Evolutionary conservation across 1,140 invertebrate genomes (phyloP).

Genomic region (Papilio polyxenes): DNA sequence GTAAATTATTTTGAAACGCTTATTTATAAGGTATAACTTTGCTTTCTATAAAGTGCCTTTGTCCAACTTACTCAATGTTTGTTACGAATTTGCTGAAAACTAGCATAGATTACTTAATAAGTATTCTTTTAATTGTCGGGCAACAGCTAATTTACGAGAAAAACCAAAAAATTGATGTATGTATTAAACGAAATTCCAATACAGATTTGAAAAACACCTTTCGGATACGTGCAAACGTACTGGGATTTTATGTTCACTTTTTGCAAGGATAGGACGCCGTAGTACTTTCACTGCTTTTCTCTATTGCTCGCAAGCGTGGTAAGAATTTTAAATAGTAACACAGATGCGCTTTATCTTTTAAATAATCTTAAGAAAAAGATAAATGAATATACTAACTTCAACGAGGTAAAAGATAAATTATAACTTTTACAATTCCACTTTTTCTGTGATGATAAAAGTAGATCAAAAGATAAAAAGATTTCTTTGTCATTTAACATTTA

Average conservation of each 20-base stretch:
- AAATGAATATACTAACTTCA: background rate
- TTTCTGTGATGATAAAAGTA: background rate
- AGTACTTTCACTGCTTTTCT: conserved; percentile 10
- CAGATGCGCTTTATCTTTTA: conserved; percentile 18
- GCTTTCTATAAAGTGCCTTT: no score
- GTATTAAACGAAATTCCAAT: background rate
- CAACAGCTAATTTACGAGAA: no score
- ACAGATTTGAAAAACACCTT: background rate
- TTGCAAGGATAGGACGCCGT: conserved; percentile 2
- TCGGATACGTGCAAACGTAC: background rate
- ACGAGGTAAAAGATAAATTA: background rate
- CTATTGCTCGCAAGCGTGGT: background rate
- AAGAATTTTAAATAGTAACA: conserved; percentile 17
- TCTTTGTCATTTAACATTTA: background rate
- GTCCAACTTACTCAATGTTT: no score
- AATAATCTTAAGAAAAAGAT: background rate
- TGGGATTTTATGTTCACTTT: conserved; percentile 18
- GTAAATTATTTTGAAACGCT: no score
- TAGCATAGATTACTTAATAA: no score
- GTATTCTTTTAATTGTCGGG: no score
- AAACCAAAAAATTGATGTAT: background rate
- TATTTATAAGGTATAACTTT: no score
- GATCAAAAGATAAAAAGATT: no score
- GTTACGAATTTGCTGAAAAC: no score
- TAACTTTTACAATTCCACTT: no score